Conservation (phyloP, 2,113 vertebrate genomes). For the Microtus oregoni region DNA sequence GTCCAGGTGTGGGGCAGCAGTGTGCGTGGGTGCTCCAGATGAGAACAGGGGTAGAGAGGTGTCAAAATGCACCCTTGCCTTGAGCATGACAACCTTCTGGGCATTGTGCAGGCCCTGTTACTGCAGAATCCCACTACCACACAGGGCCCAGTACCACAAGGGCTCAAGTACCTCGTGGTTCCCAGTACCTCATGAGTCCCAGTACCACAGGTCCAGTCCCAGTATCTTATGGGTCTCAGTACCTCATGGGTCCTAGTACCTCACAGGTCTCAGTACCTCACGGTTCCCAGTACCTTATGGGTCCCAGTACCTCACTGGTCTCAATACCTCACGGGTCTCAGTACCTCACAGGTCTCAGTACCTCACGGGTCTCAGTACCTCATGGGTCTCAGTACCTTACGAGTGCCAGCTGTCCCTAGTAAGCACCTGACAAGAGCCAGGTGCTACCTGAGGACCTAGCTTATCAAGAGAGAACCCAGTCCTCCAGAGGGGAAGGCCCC, state of each 20-base stretch:
- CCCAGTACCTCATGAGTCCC: background rate
- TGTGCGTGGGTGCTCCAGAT: background rate
- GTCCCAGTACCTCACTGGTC: background rate
- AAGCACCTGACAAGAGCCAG: background rate
- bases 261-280: background rate
- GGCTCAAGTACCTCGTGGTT: background rate
- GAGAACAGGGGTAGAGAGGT: background rate
- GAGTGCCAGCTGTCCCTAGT: background rate
- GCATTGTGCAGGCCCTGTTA: background rate
- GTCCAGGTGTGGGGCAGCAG: background rate
- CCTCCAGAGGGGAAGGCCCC: background rate
- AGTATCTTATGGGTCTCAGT: background rate
- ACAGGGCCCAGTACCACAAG: background rate
- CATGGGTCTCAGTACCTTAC: fast-evolving
- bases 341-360: background rate
- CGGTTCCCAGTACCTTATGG: background rate
- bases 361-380: background rate
- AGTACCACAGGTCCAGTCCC: background rate
- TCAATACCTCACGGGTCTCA: fast-evolving
- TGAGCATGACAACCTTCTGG: background rate
- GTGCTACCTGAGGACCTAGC: background rate
- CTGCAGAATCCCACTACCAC: background rate
- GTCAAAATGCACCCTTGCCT: background rate
- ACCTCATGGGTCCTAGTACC: background rate
- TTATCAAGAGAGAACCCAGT: background rate